Conservation (phyloP, 2,888 invertebrate species). For the Lomographa bimaculata region DNA sequence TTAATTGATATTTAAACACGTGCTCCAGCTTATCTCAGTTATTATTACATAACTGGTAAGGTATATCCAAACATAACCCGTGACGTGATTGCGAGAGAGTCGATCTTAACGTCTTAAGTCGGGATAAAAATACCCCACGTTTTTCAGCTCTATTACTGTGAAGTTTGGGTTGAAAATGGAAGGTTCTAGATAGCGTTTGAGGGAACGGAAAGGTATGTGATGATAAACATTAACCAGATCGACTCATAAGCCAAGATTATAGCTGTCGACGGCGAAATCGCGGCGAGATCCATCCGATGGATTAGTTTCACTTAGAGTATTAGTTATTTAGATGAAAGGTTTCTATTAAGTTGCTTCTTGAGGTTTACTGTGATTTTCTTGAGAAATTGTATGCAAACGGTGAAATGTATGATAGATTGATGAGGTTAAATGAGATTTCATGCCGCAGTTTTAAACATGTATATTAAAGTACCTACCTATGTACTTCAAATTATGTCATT, state of each 20-base stretch:
- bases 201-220: slow-evolving; percentile 21
- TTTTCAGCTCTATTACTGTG: slow-evolving; percentile 7
- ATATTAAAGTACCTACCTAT: too few species aligned
- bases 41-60: slow-evolving; percentile 13
- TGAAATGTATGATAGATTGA: too few species aligned
- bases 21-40: slow-evolving; percentile 15
- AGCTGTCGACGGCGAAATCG: slow-evolving; percentile 35
- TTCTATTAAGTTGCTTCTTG: slow-evolving; percentile 9
- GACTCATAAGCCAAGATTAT: slow-evolving; percentile 32
- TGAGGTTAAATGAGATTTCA: too few species aligned
- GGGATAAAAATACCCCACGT: background rate
- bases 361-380: slow-evolving; percentile 1
- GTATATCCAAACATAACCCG: slow-evolving; percentile 11
- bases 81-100: slow-evolving; percentile 25
- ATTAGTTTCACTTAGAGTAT: slow-evolving; percentile 34
- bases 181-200: too few species aligned
- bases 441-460: too few species aligned
- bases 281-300: slow-evolving; percentile 26
- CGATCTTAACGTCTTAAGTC: slow-evolving; percentile 8
- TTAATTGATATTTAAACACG: slow-evolving; percentile 25
- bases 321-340: slow-evolving; percentile 18
- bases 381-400: background rate
- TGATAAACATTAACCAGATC: slow-evolving; percentile 42
- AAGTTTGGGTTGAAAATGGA: slow-evolving; percentile 2
- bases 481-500: too few species aligned